These are phyloP conservation scores for Cotesia glomerata DNA, from an alignment of 1,140 invertebrate species.

Conservation along the genomic window DNA sequence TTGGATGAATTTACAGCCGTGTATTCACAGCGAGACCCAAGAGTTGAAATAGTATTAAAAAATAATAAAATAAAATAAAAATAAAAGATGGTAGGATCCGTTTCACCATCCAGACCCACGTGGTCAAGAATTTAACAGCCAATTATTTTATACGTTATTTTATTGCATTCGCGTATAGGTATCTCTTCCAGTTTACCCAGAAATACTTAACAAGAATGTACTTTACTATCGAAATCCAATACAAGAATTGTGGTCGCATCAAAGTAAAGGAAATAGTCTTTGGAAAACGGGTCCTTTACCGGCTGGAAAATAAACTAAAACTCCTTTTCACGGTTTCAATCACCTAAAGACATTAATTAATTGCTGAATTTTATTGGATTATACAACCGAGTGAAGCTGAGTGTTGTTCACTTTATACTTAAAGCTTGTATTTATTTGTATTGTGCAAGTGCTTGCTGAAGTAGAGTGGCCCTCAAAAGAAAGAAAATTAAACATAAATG, in stretches of 20 bases:
- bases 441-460: too few relatives aligned
- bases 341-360: neutral
- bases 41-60: constrained; percentile 11
- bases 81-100: neutral
- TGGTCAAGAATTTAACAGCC: constrained; percentile 53
- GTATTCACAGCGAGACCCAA: neutral
- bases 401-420: too few relatives aligned
- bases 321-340: neutral
- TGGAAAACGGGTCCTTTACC: neutral
- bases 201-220: neutral
- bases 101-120: constrained; percentile 19
- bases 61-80: neutral
- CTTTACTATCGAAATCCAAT: neutral
- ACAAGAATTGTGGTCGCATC: neutral
- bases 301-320: neutral
- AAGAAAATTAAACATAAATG: neutral
- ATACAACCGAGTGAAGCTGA: too few relatives aligned
- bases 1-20: constrained; percentile 56
- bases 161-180: constrained; percentile 39
- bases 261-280: constrained; percentile 1
- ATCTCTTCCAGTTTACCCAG: neutral
- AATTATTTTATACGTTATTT: constrained; percentile 60
- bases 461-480: neutral
- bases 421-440: too few relatives aligned
- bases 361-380: neutral